phyloP scores from a whole-genome alignment of 2,888 invertebrate species.

The Conomelus anceps region DNA sequence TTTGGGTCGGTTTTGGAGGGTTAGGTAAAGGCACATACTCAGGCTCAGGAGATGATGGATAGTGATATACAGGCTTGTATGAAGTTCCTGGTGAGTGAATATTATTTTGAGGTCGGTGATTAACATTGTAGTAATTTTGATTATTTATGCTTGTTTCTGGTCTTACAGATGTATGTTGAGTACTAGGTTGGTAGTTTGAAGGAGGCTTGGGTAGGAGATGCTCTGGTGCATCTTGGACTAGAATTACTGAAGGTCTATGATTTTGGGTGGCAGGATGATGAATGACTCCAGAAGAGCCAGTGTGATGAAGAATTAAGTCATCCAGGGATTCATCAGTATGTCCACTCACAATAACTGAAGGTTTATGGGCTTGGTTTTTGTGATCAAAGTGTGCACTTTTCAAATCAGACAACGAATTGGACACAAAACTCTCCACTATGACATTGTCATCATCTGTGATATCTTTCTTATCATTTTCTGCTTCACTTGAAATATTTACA shows the following conservation, averaged over 20 bases:
- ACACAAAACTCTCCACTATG: slow-evolving; percentile 21
- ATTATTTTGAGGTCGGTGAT: neutral
- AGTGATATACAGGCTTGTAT: neutral
- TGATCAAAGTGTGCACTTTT: neutral
- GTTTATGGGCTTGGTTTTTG: neutral
- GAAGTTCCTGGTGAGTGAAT: neutral
- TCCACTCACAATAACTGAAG: slow-evolving; percentile 5
- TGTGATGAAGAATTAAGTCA: slow-evolving; percentile 17
- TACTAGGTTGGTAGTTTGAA: neutral
- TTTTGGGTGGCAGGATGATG: slow-evolving; percentile 14
- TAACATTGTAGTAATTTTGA: neutral
- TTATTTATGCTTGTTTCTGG: neutral
- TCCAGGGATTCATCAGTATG: slow-evolving; percentile 17
- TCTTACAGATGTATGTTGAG: neutral
- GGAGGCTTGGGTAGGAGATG: slow-evolving; percentile 25
- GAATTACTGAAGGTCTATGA: slow-evolving; percentile 17
- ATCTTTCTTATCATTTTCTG: neutral
- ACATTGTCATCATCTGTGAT: neutral
- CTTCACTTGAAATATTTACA: neutral
- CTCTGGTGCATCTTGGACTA: slow-evolving; percentile 21
- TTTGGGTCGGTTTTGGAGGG: slow-evolving; percentile 3
- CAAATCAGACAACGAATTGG: slow-evolving; percentile 27
- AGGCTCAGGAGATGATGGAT: slow-evolving; percentile 12
- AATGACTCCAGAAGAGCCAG: neutral
- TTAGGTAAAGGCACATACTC: slow-evolving; percentile 11